Conservation (phyloP, 2,797 vertebrate species). For the Simalia tracyae region DNA sequence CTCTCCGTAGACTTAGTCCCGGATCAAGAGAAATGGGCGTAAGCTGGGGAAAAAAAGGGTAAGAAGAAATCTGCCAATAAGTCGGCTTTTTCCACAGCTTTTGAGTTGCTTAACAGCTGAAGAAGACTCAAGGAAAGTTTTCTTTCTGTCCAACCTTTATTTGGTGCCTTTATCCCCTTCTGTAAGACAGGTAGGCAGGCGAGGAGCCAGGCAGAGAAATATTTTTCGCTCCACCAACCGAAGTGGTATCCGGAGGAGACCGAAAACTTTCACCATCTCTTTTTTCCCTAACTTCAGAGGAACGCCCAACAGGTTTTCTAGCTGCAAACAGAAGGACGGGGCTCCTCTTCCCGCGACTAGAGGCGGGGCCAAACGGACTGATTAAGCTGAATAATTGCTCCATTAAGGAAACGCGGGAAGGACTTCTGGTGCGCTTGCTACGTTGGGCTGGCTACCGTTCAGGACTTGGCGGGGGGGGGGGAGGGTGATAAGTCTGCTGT, state of each 20-base stretch:
- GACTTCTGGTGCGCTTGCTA: background rate
- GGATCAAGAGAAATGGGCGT: background rate
- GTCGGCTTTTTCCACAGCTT: background rate
- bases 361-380: background rate
- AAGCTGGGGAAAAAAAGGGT: background rate
- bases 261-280: background rate
- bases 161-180: background rate
- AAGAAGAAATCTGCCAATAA: background rate
- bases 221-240: background rate
- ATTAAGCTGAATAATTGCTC: background rate
- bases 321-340: background rate
- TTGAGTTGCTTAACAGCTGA: background rate
- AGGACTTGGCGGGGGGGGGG: background rate
- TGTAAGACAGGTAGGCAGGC: background rate
- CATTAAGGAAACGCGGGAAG: background rate
- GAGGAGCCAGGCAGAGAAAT: background rate
- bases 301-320: background rate
- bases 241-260: background rate
- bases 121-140: background rate
- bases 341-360: background rate
- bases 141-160: background rate
- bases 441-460: background rate
- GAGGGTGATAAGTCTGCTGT: background rate
- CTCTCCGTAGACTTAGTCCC: background rate
- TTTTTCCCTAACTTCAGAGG: background rate